A percentile compares a stretch with the other conserved stretches of the same genome.
Conservation (phyloP, 2,888 invertebrate species). For the Globia sparganii region DNA sequence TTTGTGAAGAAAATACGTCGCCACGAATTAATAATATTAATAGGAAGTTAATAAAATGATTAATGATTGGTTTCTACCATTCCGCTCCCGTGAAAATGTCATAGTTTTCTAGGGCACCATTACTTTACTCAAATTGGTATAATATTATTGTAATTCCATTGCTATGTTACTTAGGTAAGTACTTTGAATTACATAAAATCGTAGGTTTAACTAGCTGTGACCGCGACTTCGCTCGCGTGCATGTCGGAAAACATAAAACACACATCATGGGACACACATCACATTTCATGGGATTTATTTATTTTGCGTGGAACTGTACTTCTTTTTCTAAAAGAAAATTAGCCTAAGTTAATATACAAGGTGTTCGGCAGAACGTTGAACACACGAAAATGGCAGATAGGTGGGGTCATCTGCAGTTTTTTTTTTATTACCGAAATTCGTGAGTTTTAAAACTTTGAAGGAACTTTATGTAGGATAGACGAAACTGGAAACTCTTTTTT, state of each 20-base stretch:
- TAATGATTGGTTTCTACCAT: not conserved
- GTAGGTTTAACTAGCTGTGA: not conserved
- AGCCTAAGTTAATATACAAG: not conserved
- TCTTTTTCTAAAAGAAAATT: not conserved
- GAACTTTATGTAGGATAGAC: no score
- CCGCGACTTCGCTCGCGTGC: no score
- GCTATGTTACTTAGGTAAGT: not conserved
- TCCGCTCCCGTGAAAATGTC: not conserved
- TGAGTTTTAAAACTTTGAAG: no score
- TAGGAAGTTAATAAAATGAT: not conserved
- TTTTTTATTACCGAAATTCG: no score
- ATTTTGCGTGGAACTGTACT: not conserved
- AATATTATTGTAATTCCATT: no score
- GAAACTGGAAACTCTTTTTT: no score
- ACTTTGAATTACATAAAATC: not conserved
- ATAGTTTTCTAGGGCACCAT: not conserved
- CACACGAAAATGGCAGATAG: no score
- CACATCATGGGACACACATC: no score
- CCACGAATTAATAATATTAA: not conserved
- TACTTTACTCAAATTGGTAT: not conserved
- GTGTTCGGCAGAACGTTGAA: no score
- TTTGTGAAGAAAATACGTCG: not conserved
- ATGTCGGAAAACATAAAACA: no score
- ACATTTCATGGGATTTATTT: not conserved
- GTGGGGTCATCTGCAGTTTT: no score